A percentile compares a stretch with the other conserved stretches of the same genome.
Evolutionary conservation across 2,888 invertebrate genomes (phyloP).

Genomic region (Caenorhabditis sinica): DNA sequence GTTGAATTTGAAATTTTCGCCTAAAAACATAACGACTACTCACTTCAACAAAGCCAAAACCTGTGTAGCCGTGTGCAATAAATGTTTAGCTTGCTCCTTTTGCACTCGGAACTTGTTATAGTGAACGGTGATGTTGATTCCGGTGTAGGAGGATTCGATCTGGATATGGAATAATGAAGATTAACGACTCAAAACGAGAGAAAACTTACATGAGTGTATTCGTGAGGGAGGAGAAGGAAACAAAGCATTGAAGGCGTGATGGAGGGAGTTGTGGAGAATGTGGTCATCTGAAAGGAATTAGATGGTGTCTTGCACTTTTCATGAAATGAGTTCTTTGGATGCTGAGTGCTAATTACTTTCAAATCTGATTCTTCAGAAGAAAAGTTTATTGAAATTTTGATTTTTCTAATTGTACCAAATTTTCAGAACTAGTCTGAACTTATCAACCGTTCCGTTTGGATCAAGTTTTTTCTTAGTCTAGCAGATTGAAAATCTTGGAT

Average conservation of each 20-base stretch:
- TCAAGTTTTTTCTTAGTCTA: too few relatives aligned
- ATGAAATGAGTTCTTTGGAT: too few relatives aligned
- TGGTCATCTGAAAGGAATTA: constrained; percentile 58
- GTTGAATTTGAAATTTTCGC: not conserved
- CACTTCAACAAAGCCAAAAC: constrained; percentile 70
- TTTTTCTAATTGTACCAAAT: too few relatives aligned
- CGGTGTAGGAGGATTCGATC: constrained; percentile 70
- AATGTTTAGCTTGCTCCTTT: constrained; percentile 66
- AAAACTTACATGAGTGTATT: constrained; percentile 63
- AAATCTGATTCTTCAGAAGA: too few relatives aligned
- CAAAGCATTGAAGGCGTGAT: constrained; percentile 68
- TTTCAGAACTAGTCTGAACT: too few relatives aligned
- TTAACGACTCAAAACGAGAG: not conserved
- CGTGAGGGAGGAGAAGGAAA: constrained; percentile 65
- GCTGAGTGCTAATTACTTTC: too few relatives aligned
- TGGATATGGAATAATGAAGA: too few relatives aligned
- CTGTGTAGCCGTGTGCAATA: constrained; percentile 68
- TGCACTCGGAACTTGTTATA: constrained; percentile 69
- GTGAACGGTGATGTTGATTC: constrained; percentile 66
- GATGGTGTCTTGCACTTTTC: too few relatives aligned
- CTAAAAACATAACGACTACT: not conserved
- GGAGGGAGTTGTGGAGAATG: constrained; percentile 65
- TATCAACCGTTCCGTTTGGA: too few relatives aligned
- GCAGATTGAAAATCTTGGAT: too few relatives aligned
- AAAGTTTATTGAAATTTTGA: too few relatives aligned